Percentiles rank a stretch among this genome's conserved stretches.
Evolutionary conservation across 2,113 vertebrate genomes (phyloP).

Genomic region (Nycticebus coucang): DNA sequence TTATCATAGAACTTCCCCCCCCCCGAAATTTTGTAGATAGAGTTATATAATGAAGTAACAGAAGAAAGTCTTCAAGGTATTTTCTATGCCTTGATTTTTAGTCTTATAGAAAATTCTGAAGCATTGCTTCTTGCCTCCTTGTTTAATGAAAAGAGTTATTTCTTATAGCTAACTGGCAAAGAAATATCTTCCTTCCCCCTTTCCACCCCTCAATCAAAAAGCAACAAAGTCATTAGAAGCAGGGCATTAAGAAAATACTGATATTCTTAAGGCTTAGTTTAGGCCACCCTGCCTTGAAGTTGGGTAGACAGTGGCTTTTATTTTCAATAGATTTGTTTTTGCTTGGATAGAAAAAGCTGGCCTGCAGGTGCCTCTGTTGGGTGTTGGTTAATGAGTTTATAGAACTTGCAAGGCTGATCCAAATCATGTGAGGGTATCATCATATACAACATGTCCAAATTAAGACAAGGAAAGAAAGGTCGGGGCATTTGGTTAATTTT

Average conservation of each 20-base stretch:
- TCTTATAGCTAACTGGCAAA: neutral
- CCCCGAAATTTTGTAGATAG: neutral
- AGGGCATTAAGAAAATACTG: neutral
- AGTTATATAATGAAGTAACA: neutral
- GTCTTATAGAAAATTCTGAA: neutral
- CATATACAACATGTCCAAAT: neutral
- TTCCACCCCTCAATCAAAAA: neutral
- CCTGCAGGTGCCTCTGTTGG: neutral
- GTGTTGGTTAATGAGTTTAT: neutral
- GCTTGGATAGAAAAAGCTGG: neutral
- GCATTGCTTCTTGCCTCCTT: neutral
- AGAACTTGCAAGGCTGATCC: neutral
- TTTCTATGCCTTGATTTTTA: neutral
- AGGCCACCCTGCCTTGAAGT: no score
- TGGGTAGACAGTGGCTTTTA: neutral
- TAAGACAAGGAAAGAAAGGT: neutral
- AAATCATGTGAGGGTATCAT: neutral
- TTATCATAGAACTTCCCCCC: neutral
- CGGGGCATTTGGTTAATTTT: neutral
- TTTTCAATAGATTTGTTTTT: neutral
- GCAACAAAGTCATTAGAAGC: neutral
- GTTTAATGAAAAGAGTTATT: neutral
- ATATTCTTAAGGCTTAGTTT: neutral
- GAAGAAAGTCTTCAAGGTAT: neutral
- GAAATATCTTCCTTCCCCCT: rapidly evolving